Conservation (phyloP, 2,113 vertebrate species). For the Cryptomyrus ogoouensis region DNA sequence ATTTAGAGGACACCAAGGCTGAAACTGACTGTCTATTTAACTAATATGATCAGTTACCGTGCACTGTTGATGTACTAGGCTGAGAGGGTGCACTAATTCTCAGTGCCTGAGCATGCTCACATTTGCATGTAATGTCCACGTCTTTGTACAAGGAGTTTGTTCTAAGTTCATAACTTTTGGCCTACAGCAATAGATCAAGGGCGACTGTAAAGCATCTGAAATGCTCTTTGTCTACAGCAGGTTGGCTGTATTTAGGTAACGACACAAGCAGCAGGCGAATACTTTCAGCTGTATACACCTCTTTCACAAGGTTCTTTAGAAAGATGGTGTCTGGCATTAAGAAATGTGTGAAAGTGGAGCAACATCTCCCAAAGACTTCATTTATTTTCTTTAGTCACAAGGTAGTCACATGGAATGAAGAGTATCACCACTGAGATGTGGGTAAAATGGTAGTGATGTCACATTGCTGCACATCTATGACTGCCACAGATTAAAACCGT, state of each 20-base stretch:
- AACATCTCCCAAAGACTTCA: background rate
- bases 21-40: background rate
- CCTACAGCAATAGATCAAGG: background rate
- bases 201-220: background rate
- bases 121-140: background rate
- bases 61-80: background rate
- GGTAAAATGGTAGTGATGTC: background rate
- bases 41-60: background rate
- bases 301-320: background rate
- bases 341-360: background rate
- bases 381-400: background rate
- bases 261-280: background rate
- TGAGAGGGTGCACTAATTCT: background rate
- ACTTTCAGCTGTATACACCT: background rate
- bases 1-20: background rate
- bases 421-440: background rate
- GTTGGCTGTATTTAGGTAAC: background rate
- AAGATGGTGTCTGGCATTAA: background rate
- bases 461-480: background rate
- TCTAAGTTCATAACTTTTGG: background rate
- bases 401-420: background rate
- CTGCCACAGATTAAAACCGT: background rate
- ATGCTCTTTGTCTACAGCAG: background rate
- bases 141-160: background rate
- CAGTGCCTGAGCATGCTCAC: background rate